Percentiles rank a stretch among this genome's conserved stretches.
These are phyloP conservation scores for Strix aluco DNA, from an alignment of 2,113 vertebrate species.

Conservation along the genomic window DNA sequence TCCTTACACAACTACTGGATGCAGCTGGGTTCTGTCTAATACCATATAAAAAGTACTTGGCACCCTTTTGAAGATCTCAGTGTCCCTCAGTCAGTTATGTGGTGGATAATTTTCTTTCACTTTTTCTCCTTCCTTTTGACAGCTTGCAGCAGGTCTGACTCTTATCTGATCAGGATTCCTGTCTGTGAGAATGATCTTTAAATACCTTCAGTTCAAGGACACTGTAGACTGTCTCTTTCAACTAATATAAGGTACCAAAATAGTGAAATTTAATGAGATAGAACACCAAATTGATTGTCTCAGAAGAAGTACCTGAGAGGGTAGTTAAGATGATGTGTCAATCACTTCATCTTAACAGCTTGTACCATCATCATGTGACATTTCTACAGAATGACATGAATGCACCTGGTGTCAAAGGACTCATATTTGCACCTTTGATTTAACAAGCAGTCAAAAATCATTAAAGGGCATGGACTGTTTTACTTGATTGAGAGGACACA, in stretches of 20 bases:
- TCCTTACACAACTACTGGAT: not conserved
- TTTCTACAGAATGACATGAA: constrained; percentile 40
- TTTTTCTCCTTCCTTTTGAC: constrained; percentile 6
- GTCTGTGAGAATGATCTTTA: constrained; percentile 42
- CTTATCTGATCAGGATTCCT: constrained; percentile 29
- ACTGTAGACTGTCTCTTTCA: constrained; percentile 34
- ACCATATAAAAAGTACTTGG: not conserved
- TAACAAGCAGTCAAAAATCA: constrained; percentile 42
- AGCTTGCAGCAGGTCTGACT: constrained; percentile 13
- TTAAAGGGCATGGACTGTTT: constrained; percentile 33
- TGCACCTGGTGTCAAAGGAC: not conserved
- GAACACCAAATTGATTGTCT: constrained; percentile 65
- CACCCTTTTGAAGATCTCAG: not conserved
- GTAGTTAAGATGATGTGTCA: constrained; percentile 63
- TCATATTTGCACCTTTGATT: constrained; percentile 35
- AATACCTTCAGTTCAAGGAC: constrained; percentile 56
- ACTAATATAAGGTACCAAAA: constrained; percentile 47
- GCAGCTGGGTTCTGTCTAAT: not conserved
- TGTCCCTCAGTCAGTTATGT: not conserved
- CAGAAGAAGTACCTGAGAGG: constrained; percentile 56
- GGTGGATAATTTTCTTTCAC: not conserved
- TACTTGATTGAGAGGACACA: not conserved
- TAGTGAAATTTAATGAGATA: constrained; percentile 70
- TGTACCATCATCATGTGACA: constrained; percentile 19
- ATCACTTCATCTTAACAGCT: constrained; percentile 62